Base-by-base conservation (phyloP, 2,888 invertebrate species). In the Pyrrhia umbra region DNA sequence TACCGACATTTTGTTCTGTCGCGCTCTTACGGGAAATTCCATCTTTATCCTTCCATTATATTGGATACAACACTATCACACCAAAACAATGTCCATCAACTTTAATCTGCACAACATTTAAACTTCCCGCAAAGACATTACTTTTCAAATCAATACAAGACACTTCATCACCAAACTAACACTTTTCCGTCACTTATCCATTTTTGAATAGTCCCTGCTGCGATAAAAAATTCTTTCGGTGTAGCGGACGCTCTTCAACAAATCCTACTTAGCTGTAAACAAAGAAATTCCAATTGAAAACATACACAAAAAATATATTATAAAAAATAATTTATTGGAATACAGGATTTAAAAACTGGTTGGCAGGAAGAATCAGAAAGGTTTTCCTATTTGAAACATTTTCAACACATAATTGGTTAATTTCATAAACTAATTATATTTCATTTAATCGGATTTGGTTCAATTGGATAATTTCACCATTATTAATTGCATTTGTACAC, bases 61-160 rank as follows among this genome's bases (percentile, higher is more conserved):
- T 88, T 91, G 95, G 95, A 95, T 94, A 95, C 95, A 95, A 94
- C 95, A 94, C 95, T 93, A 89, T 87, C 95, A 93, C 91, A 90
- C 94, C 95, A 93, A 86, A 90, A 87, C 90, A 90, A 88, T 93
- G 94, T 95, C 95, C 92, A 69, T 86, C 93, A 74, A 84, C 91
- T 87, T 76, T 45, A 79, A 85, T 88, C 89, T 88, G 77, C 79
- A 77, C 88, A 87, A 79, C 86, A 68, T 79, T 86, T 84, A 85
- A 86, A 86, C 84, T 90, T 92, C 94, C 93, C 94, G 90, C 79
- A 86, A 84, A 82, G 83, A 82, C 86, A 84, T 80, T 79, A 82
- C 83, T 81, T 77, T 81, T 80, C 83, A 68, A 82, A 86, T 83
- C 87, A 90, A 85, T 88, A 85, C 86, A 76, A 89, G 88, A 92